Evolutionary conservation across 2,797 vertebrate species (phyloP).

Genomic region (Labeo calbasu): DNA sequence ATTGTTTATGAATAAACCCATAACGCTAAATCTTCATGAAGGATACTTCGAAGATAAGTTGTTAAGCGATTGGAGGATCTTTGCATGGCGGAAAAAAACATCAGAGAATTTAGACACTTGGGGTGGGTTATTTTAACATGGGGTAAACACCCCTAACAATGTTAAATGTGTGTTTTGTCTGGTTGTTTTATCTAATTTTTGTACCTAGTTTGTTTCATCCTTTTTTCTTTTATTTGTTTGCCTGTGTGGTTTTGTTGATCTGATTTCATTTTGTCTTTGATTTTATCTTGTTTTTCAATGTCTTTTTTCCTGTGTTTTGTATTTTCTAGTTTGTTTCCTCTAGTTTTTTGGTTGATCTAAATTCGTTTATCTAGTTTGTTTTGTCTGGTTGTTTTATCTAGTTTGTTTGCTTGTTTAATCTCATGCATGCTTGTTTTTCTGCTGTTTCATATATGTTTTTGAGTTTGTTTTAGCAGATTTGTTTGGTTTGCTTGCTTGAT

Average conservation of each 20-base stretch:
- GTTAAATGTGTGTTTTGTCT: neutral
- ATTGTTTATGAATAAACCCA: neutral
- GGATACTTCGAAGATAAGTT: neutral
- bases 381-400: neutral
- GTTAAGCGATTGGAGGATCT: neutral
- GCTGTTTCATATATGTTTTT: neutral
- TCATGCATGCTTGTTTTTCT: neutral
- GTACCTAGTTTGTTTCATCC: neutral
- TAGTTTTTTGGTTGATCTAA: too few species aligned
- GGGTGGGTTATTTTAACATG: too few species aligned
- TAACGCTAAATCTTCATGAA: neutral
- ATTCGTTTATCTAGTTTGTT: neutral
- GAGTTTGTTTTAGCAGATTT: neutral
- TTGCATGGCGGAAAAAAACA: neutral
- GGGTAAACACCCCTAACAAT: neutral
- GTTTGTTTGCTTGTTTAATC: neutral
- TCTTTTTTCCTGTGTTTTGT: neutral
- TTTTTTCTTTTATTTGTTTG: neutral
- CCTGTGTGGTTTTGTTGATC: neutral
- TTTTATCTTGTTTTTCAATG: neutral
- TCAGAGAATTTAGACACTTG: neutral
- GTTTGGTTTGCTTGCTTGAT: neutral
- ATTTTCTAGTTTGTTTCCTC: neutral
- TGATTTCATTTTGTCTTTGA: neutral
- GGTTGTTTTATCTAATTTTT: neutral